Percentiles rank a stretch among this genome's conserved stretches.
phyloP scores from a whole-genome alignment of 2,113 vertebrate species.

The Podilymbus podiceps region DNA sequence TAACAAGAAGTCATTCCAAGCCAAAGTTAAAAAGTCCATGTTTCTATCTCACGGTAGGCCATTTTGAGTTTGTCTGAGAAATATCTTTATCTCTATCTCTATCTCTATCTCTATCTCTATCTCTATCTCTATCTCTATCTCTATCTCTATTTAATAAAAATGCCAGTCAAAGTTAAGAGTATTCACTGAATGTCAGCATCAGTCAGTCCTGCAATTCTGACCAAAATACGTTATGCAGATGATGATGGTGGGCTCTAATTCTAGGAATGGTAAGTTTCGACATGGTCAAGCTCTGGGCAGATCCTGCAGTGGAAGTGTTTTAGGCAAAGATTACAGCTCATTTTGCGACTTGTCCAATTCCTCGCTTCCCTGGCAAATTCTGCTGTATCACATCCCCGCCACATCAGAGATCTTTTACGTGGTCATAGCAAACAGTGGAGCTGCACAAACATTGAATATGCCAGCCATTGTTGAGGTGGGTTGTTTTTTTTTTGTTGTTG shows the following conservation, averaged over 20 bases:
- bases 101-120: too few species aligned
- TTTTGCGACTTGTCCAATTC: neutral
- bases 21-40: neutral
- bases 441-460: neutral
- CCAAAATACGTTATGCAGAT: neutral
- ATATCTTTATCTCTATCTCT: neutral
- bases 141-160: neutral
- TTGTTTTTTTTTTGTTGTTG: neutral
- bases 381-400: neutral
- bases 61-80: neutral
- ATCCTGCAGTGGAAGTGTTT: neutral
- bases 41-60: neutral
- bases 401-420: neutral
- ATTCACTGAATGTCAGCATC: neutral
- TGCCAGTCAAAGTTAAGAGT: neutral
- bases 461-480: neutral
- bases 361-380: neutral
- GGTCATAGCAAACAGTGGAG: neutral
- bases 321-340: neutral
- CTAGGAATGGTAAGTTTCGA: neutral
- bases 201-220: neutral
- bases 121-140: too few species aligned
- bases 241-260: neutral
- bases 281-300: neutral
- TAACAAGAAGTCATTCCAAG: neutral